Base-by-base conservation (phyloP, 2,888 invertebrate species). In the Zele albiditarsus region DNA sequence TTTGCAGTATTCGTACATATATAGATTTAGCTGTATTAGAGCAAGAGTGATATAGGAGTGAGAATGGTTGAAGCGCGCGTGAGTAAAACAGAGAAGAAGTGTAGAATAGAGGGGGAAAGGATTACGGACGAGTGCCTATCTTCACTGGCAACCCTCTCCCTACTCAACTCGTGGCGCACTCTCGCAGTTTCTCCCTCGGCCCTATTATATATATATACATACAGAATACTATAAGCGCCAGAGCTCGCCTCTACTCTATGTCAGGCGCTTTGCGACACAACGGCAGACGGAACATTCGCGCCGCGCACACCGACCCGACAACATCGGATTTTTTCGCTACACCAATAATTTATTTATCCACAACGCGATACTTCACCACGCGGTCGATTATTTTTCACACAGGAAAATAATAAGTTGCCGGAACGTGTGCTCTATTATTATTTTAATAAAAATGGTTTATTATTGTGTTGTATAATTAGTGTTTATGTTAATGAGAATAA, bases 281-380 rank as follows among this genome's bases (percentile, higher is more conserved):
- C 53, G 20, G 20, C 2, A 20, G 84, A 84, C 20, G 10, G 20
- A 20, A 20, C 88, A 88, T 86, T 88, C 88, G 86, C 84, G 88
- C 84, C 86, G 87, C 84, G 86, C 84, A 86, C 85, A 82, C 84
- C 85, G 85, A 82, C 84, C 84, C 83, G 87, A 83, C 81, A 83
- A 83, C 87, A 85, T 88, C 87, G 86, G 70, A 73, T 73, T 23
- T 72, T 62, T 28, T 38, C 62, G 25, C 5, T 63, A 53, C 46
- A 66, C 53, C n/a, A 5, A 38, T 53, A 20, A 20, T 53, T 53
- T 10, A 23, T 20, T 53, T 53, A 74, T 25, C 33, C 38, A 33
- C 63, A 46, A 57, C 57, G 53, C 71, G 67, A 72, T 23, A 38
- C n/a, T n/a, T n/a, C 72, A 76, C 76, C 80, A 77, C 77, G 79